These are phyloP conservation scores for Philotrypesis tridentata DNA, from an alignment of 1,140 invertebrate genomes.

Conservation along the genomic window DNA sequence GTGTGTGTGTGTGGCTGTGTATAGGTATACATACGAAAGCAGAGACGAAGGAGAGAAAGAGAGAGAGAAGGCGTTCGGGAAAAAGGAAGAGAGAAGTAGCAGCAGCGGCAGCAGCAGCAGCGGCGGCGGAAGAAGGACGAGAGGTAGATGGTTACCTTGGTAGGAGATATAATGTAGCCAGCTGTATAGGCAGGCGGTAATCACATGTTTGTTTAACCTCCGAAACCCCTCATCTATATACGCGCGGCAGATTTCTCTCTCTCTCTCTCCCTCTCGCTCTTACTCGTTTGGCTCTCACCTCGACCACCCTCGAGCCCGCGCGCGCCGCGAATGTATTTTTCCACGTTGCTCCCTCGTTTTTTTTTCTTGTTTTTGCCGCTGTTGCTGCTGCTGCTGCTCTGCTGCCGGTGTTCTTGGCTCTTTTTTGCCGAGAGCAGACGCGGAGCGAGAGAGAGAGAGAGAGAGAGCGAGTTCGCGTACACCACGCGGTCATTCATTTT, in stretches of 20 bases:
- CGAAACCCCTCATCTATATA: constrained; percentile 71
- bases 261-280: constrained; percentile 29
- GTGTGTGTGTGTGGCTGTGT: no score
- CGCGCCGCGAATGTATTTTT: constrained; percentile 58
- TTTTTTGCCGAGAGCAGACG: background rate
- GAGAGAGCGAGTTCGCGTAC: background rate
- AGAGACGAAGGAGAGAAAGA: constrained; percentile 37
- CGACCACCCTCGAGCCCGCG: constrained; percentile 61
- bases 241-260: constrained; percentile 45
- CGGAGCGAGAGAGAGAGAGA: no score
- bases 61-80: constrained; percentile 37
- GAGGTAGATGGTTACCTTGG: constrained; percentile 63
- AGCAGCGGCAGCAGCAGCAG: background rate
- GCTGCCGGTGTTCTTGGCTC: background rate
- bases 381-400: background rate
- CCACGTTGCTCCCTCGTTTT: constrained; percentile 16
- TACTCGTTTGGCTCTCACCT: constrained; percentile 39
- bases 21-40: no score
- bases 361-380: constrained; percentile 27
- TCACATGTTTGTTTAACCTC: constrained; percentile 75
- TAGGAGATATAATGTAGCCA: constrained; percentile 72
- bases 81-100: constrained; percentile 37
- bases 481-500: constrained; percentile 42
- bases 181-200: constrained; percentile 73
- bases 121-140: constrained; percentile 29